Percentiles rank a stretch among this genome's conserved stretches.
phyloP scores from a whole-genome alignment of 1,140 invertebrate genomes.

The Saxidomus purpurata region DNA sequence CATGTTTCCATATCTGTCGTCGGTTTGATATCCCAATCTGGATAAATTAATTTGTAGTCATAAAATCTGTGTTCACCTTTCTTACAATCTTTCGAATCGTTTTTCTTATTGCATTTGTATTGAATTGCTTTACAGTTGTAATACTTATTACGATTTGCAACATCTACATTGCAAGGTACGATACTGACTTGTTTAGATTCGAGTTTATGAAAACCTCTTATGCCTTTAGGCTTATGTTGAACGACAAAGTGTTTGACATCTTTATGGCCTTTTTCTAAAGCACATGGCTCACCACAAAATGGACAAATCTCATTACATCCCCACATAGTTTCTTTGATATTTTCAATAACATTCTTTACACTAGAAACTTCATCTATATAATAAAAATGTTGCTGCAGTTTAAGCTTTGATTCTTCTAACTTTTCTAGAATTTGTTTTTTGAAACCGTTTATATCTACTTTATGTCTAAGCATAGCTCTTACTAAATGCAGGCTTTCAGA shows the following conservation, averaged over 20 bases:
- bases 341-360: neutral
- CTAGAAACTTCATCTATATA: neutral
- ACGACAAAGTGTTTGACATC: neutral
- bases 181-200: neutral
- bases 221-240: neutral
- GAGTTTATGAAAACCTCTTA: neutral
- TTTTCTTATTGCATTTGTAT: neutral
- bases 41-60: neutral
- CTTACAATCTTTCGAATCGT: neutral
- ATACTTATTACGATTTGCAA: neutral
- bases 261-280: neutral
- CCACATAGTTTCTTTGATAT: neutral
- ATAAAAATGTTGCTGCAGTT: neutral
- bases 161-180: neutral
- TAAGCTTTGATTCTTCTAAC: neutral
- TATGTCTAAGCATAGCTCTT: neutral
- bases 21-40: neutral
- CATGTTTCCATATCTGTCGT: neutral
- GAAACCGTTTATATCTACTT: neutral
- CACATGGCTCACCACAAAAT: neutral
- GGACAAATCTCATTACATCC: neutral
- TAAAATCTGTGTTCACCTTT: neutral
- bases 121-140: neutral
- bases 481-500: neutral
- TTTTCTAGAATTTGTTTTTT: neutral